Percentiles rank a stretch among this genome's conserved stretches.
Evolutionary conservation across 2,113 vertebrate species (phyloP).

Genomic region (Saccopteryx bilineata): DNA sequence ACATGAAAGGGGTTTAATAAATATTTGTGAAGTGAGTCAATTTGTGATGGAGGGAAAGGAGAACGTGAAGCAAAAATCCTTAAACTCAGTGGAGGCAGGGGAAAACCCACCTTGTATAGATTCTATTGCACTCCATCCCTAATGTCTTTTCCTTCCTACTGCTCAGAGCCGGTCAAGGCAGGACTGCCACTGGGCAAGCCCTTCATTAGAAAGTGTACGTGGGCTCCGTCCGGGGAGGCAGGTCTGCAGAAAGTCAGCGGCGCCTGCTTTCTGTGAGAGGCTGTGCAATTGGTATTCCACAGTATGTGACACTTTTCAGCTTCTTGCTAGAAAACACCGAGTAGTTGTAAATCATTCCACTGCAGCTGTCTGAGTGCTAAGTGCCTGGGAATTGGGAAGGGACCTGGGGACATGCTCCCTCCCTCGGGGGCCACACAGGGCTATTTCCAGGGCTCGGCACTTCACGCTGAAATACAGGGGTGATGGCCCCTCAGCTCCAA

Average conservation of each 20-base stretch:
- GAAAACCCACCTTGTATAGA: neutral
- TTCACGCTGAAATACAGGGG: neutral
- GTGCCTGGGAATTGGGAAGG: constrained; percentile 67
- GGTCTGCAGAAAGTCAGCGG: neutral
- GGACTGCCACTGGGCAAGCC: neutral
- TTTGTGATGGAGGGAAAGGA: neutral
- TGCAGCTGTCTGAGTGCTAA: constrained; percentile 55
- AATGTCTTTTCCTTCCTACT: neutral
- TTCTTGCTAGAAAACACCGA: constrained; percentile 22
- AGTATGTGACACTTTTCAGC: constrained; percentile 12
- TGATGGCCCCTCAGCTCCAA: neutral
- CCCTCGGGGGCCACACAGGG: neutral
- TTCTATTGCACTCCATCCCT: neutral
- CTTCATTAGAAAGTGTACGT: neutral
- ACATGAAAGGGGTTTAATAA: neutral
- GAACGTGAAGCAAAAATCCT: neutral
- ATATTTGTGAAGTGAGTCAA: neutral
- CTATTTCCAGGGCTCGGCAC: neutral
- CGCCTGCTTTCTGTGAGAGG: neutral
- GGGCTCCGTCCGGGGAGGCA: accelerated
- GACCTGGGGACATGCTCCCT: neutral
- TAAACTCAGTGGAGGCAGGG: neutral
- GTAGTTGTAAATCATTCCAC: constrained; percentile 73
- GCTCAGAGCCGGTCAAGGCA: neutral
- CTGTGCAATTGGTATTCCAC: constrained; percentile 20